These are phyloP conservation scores for Eupeodes corollae DNA, from an alignment of 1,140 invertebrate species.

Conservation along the genomic window DNA sequence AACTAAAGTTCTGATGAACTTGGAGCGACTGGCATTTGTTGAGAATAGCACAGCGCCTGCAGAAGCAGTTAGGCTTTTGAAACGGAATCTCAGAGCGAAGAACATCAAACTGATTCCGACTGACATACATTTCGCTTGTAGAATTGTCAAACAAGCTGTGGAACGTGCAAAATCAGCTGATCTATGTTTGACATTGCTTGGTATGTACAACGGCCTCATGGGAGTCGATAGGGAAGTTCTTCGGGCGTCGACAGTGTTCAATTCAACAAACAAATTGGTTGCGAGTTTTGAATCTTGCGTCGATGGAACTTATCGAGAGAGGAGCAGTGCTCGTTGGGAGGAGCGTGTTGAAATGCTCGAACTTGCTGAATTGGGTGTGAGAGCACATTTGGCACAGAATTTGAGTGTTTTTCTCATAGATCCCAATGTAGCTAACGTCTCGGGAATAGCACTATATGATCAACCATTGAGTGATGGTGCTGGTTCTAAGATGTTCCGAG, in stretches of 20 bases:
- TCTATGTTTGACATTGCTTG: conserved; percentile 16
- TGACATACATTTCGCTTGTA: conserved; percentile 17
- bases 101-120: conserved; percentile 12
- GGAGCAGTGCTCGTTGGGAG: neutral
- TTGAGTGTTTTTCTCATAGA: conserved; percentile 30
- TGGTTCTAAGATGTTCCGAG: neutral
- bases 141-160: conserved; percentile 13
- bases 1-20: conserved; percentile 8
- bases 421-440: conserved; percentile 17
- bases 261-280: conserved; percentile 23
- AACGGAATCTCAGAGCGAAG: conserved; percentile 13
- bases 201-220: conserved; percentile 23
- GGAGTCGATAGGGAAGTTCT: conserved; percentile 12
- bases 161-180: conserved; percentile 10
- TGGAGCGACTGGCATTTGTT: neutral
- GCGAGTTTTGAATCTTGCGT: conserved; percentile 23
- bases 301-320: conserved; percentile 4
- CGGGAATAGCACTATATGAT: conserved; percentile 22
- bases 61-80: conserved; percentile 5
- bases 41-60: neutral
- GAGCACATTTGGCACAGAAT: conserved; percentile 15
- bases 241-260: conserved; percentile 15
- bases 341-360: conserved; percentile 7
- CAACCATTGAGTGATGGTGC: neutral
- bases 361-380: conserved; percentile 14